These are phyloP conservation scores for Hesperia comma DNA, from an alignment of 2,888 invertebrate genomes.

Conservation along the genomic window DNA sequence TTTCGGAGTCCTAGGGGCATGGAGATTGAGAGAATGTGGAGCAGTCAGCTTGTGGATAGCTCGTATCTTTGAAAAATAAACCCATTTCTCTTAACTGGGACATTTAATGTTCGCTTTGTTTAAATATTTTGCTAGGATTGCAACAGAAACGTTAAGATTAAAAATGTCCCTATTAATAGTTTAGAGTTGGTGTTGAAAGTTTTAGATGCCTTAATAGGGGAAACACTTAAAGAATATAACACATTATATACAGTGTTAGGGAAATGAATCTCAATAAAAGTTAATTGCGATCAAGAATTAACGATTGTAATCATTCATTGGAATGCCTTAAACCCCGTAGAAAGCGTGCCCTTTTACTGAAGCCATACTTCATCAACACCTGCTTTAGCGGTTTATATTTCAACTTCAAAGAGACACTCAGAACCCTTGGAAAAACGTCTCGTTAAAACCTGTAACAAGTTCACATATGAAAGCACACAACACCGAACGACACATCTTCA, in stretches of 20 bases:
- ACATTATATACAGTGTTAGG: no score
- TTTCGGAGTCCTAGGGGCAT: slow-evolving; percentile 45
- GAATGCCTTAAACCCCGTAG: no score
- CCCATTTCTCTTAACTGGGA: slow-evolving; percentile 13
- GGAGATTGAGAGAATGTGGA: slow-evolving; percentile 44
- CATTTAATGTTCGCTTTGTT: slow-evolving; percentile 7
- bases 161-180: no score
- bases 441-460: slow-evolving; percentile 6
- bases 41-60: slow-evolving; percentile 45
- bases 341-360: no score
- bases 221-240: no score
- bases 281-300: no score
- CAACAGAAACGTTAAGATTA: no score
- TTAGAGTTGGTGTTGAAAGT: no score
- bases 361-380: neutral
- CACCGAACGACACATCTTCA: slow-evolving; percentile 4
- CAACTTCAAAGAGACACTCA: neutral
- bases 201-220: no score
- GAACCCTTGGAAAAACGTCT: slow-evolving; percentile 1
- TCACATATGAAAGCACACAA: neutral
- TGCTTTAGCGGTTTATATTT: neutral
- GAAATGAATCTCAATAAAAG: no score
- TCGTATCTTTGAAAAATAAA: slow-evolving; percentile 11
- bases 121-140: neutral
- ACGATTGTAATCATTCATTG: no score